Base-by-base conservation (phyloP, 2,797 vertebrate species). In the Pygocentrus nattereri region DNA sequence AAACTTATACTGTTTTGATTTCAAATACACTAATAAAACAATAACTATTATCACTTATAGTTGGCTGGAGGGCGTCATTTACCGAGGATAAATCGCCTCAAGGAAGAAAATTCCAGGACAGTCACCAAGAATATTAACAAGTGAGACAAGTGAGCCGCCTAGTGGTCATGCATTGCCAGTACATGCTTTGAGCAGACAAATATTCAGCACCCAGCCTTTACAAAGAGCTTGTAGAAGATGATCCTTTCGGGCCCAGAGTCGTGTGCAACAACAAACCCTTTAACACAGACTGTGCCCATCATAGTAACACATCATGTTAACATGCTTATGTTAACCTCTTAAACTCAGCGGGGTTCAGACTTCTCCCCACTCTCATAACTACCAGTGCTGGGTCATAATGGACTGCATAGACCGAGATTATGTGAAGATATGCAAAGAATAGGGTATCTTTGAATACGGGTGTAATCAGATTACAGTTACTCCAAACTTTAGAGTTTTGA, bases 101-200 rank as follows among this genome's bases (percentile, higher is more conserved):
- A 72, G 25, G 34, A 21, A 31, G 12, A 50, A 52, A 56, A 27
- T 41, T n/a, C 31, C 34, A 47, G 50, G n/a, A 15, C 30, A 7
- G 19, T 30, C 23, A 54, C 16, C 0, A 41, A 13, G 50, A 59
- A 38, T 50, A 64, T 64, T 79, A 78, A 88, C 62, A 74, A 23
- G 83, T 72, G 85, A 88, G 85, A 76, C 91, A 90, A 93, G 92
- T 80, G 84, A 25, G 92, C 91, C 94, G 56, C 91, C 93, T 92
- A 89, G 91, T 90, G 94, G 93, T 2, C 19, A 0, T 0, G 4
- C 5, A 0, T 41, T 54, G 89, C 16, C 87, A 31, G 65, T 78
- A 58, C 92, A 90, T 16, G 68, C 30, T 65, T 67, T 86, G 82
- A 79, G 38, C 7, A 1, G 30, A 30, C 30, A 21, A 31, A 34